Evolutionary conservation across 2,113 vertebrate species (phyloP).

Genomic region (Nanorana parkeri): DNA sequence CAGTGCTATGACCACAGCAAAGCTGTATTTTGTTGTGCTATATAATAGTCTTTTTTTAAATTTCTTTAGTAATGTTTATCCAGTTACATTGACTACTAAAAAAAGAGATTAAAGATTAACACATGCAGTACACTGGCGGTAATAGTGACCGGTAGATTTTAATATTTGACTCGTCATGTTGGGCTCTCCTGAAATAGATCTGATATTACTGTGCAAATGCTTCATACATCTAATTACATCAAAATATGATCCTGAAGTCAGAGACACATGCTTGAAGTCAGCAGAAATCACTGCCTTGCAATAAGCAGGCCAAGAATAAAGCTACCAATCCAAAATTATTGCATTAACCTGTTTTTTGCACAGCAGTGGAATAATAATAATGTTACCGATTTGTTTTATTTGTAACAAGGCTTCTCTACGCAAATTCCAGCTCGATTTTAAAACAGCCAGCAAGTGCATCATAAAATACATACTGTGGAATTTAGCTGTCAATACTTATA

Average conservation of each 20-base stretch:
- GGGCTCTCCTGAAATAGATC: not conserved
- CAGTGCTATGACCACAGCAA: no score
- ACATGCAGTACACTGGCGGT: no score
- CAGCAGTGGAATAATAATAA: not conserved
- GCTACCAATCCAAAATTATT: no score
- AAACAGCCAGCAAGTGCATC: constrained; percentile 1
- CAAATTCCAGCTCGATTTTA: not conserved
- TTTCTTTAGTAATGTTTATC: no score
- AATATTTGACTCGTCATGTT: not conserved
- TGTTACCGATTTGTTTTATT: not conserved
- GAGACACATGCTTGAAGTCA: not conserved
- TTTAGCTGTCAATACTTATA: constrained; percentile 26
- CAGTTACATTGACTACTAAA: no score
- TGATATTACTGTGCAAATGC: not conserved
- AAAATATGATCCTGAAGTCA: not conserved
- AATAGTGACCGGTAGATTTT: not conserved
- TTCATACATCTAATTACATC: not conserved
- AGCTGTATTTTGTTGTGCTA: no score
- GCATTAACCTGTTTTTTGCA: not conserved
- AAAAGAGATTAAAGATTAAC: no score
- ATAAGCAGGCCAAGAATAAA: no score
- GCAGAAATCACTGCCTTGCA: no score
- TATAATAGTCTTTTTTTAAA: no score
- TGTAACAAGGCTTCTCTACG: not conserved
- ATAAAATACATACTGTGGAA: constrained; percentile 1